Evolutionary conservation across 1,140 invertebrate genomes (phyloP), one percentile per base, ranked within the genome.

Genomic region (Streblospio benedicti): DNA sequence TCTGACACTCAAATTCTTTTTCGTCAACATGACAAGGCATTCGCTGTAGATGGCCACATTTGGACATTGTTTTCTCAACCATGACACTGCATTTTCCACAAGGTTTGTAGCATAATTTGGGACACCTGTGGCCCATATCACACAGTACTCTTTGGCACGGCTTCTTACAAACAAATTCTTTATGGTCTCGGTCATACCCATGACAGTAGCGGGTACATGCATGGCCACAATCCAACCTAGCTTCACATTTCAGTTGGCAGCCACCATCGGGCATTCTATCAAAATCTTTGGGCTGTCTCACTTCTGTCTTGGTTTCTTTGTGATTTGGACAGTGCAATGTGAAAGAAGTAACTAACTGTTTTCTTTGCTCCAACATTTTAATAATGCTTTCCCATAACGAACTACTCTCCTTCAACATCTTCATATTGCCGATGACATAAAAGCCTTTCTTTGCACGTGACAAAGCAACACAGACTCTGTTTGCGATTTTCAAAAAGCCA

Each of bases 381-480:
- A 68, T 45, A 20, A 81, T 73, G 3, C 71, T 65, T 38, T 60
- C 63, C 79, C 78, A 80, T 4, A 63, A 53, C 2, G 61, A 25
- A 63, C 61, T 71, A 9, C 65, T 61, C 14, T 65, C 35, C 32
- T 61, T 71, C 16, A 89, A 65, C 18, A 81, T 77, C 2, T 80
- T 68, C 64, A 87, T 82, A 72, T 89, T 87, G 32, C 87, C 83
- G 60, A 84, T 76, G 16, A 82, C 73, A 61, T 76, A 85, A 41
- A 84, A 66, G 65, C 85, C 89, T 77, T 85, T 80, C 69, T 83
- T 84, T 0, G 89, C 89, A 66, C 89, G 77, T 0, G 89, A 90
- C 6, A 91, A 74, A 5, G 88, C 87, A 1, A 91, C 89, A 76
- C 86, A 89, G 49, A 91, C 81, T 50, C 89, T 76, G 76, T 91